Evolutionary conservation across 2,113 vertebrate genomes (phyloP), one percentile per base, ranked within the genome.

Genomic region (Arizona elegans): DNA sequence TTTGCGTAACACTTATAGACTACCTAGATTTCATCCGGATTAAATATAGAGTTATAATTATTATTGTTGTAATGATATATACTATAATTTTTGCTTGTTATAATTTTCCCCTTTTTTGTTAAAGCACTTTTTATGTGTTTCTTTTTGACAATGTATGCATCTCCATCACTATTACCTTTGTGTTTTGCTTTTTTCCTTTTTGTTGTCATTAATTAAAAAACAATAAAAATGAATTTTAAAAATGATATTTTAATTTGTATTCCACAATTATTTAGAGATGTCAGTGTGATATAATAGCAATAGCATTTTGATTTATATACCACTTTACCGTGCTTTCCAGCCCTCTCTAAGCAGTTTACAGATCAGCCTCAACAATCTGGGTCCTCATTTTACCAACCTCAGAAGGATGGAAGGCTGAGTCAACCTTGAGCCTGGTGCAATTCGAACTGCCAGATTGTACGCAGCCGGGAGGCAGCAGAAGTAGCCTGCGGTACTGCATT

Each of bases 231-330:
- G 5, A n/a, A 70, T 70, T 70, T 70, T n/a, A 15, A n/a, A 70
- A 47, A 21, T 87, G 94, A 65, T 88, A 38, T 43, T n/a, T 52
- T 1, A 94, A 43, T 52, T 88, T 65, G 0, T 5, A 87, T 92
- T 95, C 90, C 87, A 93, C 29, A 86, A 87, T 21, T 24, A 33
- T 58, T 62, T 29, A 62, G 47, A n/a, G 94, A 92, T 47, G 59
- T 91, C 33, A 47, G 29, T 88, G 33, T 95, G 93, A 95, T 95
- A 90, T 88, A 95, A 96, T 59, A 59, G 23, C 58, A 59, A 59
- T 59, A 59, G 58, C 23, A 8, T 23, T 59, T 59, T 59, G 58
- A 59, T 2, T 1, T 59, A 24, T 24, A 59, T 59, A 59, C 23
- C 8, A 0, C 55, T 56, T 56, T 19, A 23, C 56, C 8, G 56